Evolutionary conservation across 2,797 vertebrate genomes (phyloP).

Genomic region (Xerus rutilus): DNA sequence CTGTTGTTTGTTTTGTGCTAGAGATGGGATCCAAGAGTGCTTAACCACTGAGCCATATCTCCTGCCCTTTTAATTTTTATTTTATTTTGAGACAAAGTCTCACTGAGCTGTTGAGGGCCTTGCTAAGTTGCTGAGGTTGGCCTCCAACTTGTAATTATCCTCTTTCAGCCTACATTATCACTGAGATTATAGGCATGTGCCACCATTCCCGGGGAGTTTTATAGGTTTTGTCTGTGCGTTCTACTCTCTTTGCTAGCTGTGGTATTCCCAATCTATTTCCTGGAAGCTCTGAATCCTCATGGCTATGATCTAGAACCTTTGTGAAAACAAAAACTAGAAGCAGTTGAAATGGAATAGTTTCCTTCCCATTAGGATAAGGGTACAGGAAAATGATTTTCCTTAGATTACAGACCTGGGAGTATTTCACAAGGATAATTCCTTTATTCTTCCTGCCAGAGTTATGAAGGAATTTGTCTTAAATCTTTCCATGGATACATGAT

Average conservation of each 20-base stretch:
- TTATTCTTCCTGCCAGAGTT: background rate
- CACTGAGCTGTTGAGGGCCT: too few species aligned
- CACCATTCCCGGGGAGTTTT: too few species aligned
- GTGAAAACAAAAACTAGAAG: background rate
- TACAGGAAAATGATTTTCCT: background rate
- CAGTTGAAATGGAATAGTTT: background rate
- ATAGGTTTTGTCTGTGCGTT: too few species aligned
- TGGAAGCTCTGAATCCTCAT: background rate
- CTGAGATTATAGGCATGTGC: too few species aligned
- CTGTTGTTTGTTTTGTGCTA: too few species aligned
- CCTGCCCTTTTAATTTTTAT: too few species aligned
- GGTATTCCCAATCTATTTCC: background rate
- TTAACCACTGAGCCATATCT: too few species aligned
- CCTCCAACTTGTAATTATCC: too few species aligned
- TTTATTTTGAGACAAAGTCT: too few species aligned
- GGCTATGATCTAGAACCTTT: background rate
- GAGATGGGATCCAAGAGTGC: too few species aligned
- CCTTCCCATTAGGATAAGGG: background rate
- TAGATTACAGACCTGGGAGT: background rate
- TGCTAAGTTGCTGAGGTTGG: too few species aligned
- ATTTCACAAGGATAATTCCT: background rate
- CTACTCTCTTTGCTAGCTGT: background rate
- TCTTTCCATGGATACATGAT: background rate
- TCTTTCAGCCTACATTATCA: too few species aligned
- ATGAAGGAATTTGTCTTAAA: background rate